Conservation (phyloP, 2,113 vertebrate species). For the Centropus bengalensis region DNA sequence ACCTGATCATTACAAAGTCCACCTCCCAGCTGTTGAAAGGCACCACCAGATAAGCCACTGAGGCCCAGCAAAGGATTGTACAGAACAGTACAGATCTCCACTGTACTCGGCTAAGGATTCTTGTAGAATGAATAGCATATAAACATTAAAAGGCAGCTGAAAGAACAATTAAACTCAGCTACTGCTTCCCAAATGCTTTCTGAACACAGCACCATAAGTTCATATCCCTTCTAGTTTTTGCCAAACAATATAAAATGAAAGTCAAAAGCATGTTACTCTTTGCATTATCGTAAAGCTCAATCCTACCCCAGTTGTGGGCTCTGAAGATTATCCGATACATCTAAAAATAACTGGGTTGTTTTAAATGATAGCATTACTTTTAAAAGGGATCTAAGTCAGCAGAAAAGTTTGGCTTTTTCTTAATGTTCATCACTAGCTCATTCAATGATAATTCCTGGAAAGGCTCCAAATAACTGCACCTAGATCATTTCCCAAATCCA, state of each 20-base stretch:
- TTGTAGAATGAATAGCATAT: not conserved
- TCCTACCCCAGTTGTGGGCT: not conserved
- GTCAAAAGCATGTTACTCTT: not conserved
- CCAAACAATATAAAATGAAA: not conserved
- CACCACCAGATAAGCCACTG: not conserved
- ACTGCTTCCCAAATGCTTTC: constrained; percentile 34
- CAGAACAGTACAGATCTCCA: not conserved
- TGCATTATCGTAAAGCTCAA: not conserved
- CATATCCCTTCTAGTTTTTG: not conserved
- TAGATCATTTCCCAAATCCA: constrained; percentile 1
- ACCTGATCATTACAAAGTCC: not conserved
- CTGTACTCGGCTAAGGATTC: not conserved
- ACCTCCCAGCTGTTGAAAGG: not conserved
- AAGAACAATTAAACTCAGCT: constrained; percentile 37
- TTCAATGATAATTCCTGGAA: not conserved
- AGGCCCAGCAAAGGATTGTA: not conserved
- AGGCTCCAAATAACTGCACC: not conserved
- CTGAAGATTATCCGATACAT: not conserved
- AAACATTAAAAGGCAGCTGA: constrained; percentile 19
- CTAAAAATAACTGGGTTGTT: not conserved
- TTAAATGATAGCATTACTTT: constrained; percentile 26
- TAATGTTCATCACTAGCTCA: not conserved
- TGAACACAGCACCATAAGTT: not conserved
- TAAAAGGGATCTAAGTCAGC: not conserved
- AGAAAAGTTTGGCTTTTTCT: not conserved